These are phyloP conservation scores for Macropus fuliginosus DNA, from an alignment of 2,797 vertebrate genomes.

Conservation along the genomic window DNA sequence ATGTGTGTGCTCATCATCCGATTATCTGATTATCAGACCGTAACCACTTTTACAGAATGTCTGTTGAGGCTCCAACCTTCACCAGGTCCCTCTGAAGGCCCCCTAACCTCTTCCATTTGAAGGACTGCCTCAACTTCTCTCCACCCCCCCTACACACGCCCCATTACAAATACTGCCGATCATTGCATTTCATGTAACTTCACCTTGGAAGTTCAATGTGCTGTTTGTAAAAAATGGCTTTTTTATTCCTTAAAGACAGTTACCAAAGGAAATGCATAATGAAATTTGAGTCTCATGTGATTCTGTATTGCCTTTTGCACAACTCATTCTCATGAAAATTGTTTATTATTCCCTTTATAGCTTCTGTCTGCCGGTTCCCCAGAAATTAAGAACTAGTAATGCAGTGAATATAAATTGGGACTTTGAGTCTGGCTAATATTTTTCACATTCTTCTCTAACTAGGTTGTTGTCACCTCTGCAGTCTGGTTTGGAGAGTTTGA, in stretches of 20 bases:
- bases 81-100: background rate
- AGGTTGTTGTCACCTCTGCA: slow-evolving; percentile 40
- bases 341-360: background rate
- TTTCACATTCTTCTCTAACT: slow-evolving; percentile 34
- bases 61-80: background rate
- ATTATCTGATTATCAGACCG: background rate
- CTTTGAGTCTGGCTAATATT: slow-evolving; percentile 21
- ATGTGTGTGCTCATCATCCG: background rate
- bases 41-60: background rate
- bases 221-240: background rate
- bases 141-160: too few species aligned
- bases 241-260: background rate
- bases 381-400: background rate
- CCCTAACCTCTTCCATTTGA: background rate
- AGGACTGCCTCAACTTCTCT: background rate
- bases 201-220: background rate
- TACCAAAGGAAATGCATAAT: slow-evolving; percentile 13
- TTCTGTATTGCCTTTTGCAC: slow-evolving; percentile 36
- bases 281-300: background rate
- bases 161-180: background rate
- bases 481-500: slow-evolving; percentile 29
- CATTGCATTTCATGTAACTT: background rate
- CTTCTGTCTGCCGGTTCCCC: background rate
- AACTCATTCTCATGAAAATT: background rate
- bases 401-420: slow-evolving; percentile 38